These are phyloP conservation scores for Alectoris magna DNA, from an alignment of 2,797 vertebrate genomes.

Conservation along the genomic window DNA sequence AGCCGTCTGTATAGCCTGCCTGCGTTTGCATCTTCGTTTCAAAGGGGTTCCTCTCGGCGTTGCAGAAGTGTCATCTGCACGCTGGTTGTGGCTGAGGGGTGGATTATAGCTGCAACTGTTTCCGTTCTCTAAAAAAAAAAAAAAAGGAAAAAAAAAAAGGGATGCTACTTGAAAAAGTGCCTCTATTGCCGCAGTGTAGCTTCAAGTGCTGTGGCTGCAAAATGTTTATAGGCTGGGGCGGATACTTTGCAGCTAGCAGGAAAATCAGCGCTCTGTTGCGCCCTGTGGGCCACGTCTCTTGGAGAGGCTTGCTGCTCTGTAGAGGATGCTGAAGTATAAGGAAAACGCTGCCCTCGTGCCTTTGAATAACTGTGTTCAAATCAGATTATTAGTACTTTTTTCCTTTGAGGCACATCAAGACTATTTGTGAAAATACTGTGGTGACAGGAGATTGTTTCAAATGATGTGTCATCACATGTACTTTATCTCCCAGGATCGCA, in stretches of 20 bases:
- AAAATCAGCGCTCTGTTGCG: background rate
- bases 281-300: background rate
- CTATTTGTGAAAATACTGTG: background rate
- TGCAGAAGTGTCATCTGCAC: background rate
- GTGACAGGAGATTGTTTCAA: background rate
- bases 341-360: background rate
- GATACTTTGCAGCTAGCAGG: slow-evolving; percentile 11
- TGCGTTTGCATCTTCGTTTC: background rate
- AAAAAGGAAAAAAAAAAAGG: background rate
- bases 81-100: background rate
- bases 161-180: background rate
- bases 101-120: background rate
- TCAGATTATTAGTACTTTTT: background rate
- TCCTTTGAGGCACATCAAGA: background rate
- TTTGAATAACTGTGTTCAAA: background rate
- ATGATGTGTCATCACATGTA: slow-evolving; percentile 28
- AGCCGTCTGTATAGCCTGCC: background rate
- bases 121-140: background rate
- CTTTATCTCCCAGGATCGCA: slow-evolving; percentile 55
- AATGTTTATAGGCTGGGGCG: background rate
- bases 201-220: slow-evolving; percentile 24
- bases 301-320: background rate
- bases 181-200: background rate
- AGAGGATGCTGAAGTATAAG: slow-evolving; percentile 14
- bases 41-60: background rate